phyloP scores from a whole-genome alignment of 2,113 vertebrate genomes.

The Piaya cayana region DNA sequence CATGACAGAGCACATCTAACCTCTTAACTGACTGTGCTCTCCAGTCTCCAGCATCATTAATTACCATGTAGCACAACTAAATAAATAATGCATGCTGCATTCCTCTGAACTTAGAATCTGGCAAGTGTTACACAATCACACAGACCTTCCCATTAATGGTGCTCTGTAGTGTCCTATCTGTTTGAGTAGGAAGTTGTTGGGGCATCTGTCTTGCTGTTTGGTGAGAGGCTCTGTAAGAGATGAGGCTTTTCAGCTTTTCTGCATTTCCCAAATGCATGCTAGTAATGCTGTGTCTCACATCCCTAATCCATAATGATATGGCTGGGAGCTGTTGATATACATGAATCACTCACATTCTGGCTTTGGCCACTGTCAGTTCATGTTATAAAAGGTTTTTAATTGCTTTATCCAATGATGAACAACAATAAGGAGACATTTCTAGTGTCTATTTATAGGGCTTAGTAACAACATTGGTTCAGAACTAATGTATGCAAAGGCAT shows the following conservation, averaged over 20 bases:
- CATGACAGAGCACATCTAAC: not conserved
- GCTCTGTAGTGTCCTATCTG: not conserved
- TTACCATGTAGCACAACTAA: constrained; percentile 15
- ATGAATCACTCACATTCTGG: not conserved
- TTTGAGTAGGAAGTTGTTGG: not conserved
- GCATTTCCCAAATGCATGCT: not conserved
- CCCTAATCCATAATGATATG: not conserved
- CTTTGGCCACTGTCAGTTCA: not conserved
- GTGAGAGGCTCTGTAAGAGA: not conserved
- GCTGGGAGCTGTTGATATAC: constrained; percentile 9
- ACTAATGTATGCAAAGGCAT: not conserved
- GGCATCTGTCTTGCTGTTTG: not conserved
- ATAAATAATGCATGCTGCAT: constrained; percentile 34
- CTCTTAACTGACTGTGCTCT: not conserved
- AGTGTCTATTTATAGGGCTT: constrained; percentile 5
- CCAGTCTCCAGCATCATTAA: constrained; percentile 8
- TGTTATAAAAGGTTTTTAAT: constrained; percentile 21
- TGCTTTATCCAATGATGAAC: constrained; percentile 3
- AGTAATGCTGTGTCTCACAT: not conserved
- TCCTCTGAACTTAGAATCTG: not conserved
- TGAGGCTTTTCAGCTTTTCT: not conserved
- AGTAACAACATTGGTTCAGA: not conserved
- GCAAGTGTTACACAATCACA: not conserved
- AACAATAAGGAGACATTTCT: constrained; percentile 12
- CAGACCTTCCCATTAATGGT: not conserved